Evolutionary conservation across 2,797 vertebrate genomes (phyloP).

Genomic region (Xyrichtys novacula): DNA sequence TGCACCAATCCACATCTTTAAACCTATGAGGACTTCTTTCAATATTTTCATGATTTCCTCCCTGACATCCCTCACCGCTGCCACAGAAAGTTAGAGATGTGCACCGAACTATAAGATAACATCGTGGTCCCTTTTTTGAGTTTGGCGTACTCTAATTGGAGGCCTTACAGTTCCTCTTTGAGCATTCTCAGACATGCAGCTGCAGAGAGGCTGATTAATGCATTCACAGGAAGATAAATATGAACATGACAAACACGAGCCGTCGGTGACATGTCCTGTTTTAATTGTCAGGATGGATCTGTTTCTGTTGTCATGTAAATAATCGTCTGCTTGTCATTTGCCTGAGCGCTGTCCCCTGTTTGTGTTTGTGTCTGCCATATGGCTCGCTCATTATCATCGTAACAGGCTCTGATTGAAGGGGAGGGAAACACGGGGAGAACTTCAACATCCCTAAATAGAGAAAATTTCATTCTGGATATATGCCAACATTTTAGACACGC

Average conservation of each 20-base stretch:
- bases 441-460: slow-evolving; percentile 16
- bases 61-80: too few species aligned
- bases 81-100: too few species aligned
- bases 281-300: slow-evolving; percentile 43
- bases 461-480: background rate
- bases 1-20: too few species aligned
- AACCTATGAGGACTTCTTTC: too few species aligned
- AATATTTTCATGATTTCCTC: too few species aligned
- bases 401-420: slow-evolving; percentile 50
- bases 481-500: background rate
- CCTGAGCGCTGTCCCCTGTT: slow-evolving; percentile 49
- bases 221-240: slow-evolving; percentile 35
- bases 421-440: slow-evolving; percentile 24
- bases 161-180: background rate
- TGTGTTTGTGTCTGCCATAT: slow-evolving; percentile 62
- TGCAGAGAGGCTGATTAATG: slow-evolving; percentile 54
- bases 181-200: slow-evolving; percentile 25
- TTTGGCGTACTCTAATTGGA: background rate
- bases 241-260: slow-evolving; percentile 22
- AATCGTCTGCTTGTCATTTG: slow-evolving; percentile 43
- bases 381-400: slow-evolving; percentile 56
- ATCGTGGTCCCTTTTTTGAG: background rate
- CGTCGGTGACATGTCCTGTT: slow-evolving; percentile 13
- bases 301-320: slow-evolving; percentile 48
- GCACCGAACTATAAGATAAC: slow-evolving; percentile 8